Percentiles rank a stretch among this genome's conserved stretches.
Evolutionary conservation across 2,113 vertebrate species (phyloP).

Genomic region (Myotis brandtii): DNA sequence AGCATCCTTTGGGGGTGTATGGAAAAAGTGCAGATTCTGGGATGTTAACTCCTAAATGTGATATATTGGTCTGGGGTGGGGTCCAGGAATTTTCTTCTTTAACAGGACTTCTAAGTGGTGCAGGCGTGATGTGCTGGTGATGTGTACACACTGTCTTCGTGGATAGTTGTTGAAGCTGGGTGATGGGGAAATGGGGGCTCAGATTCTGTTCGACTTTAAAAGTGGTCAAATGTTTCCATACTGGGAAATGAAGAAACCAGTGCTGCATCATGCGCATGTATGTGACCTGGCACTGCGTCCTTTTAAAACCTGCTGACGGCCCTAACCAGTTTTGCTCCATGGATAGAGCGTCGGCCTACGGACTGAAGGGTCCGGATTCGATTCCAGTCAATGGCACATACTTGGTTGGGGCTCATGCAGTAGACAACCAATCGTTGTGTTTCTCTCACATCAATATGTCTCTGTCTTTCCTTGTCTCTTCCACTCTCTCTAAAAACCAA

Average conservation of each 20-base stretch:
- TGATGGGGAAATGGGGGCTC: not conserved
- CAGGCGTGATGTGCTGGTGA: rapidly evolving
- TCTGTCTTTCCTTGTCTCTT: too few relatives aligned
- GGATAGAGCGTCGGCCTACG: too few relatives aligned
- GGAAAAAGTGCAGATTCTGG: not conserved
- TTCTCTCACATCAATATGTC: too few relatives aligned
- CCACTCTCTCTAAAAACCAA: too few relatives aligned
- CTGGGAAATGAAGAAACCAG: not conserved
- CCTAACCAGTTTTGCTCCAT: too few relatives aligned
- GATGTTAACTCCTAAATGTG: not conserved
- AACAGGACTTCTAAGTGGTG: not conserved
- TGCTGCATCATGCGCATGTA: rapidly evolving
- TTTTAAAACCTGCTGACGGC: not conserved
- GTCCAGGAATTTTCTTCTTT: not conserved
- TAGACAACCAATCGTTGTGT: too few relatives aligned
- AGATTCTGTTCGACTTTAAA: not conserved
- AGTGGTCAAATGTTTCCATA: not conserved
- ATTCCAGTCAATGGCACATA: too few relatives aligned
- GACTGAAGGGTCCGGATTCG: too few relatives aligned
- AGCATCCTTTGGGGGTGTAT: not conserved
- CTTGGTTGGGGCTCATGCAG: too few relatives aligned
- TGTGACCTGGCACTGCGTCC: not conserved
- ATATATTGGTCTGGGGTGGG: not conserved
- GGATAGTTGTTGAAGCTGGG: not conserved
- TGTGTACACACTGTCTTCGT: rapidly evolving